Percentiles rank a stretch among this genome's conserved stretches.
These are phyloP conservation scores for Parnassius orleans DNA, from an alignment of 2,888 invertebrate genomes.

Conservation along the genomic window DNA sequence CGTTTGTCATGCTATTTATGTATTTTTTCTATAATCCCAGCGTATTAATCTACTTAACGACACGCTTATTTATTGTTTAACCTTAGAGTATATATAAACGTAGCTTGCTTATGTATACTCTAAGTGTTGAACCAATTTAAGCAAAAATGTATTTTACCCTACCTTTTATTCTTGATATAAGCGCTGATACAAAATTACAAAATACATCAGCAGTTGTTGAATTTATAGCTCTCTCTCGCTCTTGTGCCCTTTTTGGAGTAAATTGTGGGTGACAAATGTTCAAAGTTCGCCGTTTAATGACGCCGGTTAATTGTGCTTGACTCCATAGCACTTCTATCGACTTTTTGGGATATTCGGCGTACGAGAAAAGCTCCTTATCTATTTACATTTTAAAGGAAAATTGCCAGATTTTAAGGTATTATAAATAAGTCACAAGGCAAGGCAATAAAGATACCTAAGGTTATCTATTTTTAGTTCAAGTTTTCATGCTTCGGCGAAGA, in stretches of 20 bases:
- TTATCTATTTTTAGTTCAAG: too few species aligned
- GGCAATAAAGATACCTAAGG: too few species aligned
- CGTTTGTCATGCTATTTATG: too few species aligned
- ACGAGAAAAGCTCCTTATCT: not conserved
- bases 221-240: conserved; percentile 40
- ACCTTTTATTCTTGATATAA: conserved; percentile 2
- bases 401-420: too few species aligned
- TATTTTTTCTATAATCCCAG: too few species aligned
- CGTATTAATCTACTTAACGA: too few species aligned
- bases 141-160: not conserved
- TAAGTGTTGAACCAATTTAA: too few species aligned
- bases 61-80: too few species aligned
- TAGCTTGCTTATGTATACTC: too few species aligned
- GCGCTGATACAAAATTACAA: conserved; percentile 8
- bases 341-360: conserved; percentile 6
- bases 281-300: conserved; percentile 47
- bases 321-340: conserved; percentile 23
- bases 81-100: too few species aligned
- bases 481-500: too few species aligned
- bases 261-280: conserved; percentile 57
- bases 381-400: not conserved
- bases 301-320: conserved; percentile 45
- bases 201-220: conserved; percentile 29
- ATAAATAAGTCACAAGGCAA: too few species aligned
- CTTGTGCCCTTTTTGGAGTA: conserved; percentile 35